These are phyloP conservation scores for Microctonus hyperodae DNA, from an alignment of 2,888 invertebrate species.

Conservation along the genomic window DNA sequence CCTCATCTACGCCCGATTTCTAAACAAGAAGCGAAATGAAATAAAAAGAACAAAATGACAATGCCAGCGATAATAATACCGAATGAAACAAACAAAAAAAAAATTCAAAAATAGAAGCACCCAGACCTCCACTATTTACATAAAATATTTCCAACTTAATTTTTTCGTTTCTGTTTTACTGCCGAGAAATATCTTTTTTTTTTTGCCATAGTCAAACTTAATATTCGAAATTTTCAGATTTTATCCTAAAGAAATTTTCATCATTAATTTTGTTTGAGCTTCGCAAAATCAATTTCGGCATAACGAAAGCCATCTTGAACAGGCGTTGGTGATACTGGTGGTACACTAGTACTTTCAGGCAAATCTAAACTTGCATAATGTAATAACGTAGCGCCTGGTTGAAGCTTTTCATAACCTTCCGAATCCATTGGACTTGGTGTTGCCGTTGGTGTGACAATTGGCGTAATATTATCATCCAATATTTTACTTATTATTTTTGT, in stretches of 20 bases:
- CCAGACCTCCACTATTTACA: constrained; percentile 28
- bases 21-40: background rate
- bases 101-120: constrained; percentile 7
- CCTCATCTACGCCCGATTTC: constrained; percentile 1
- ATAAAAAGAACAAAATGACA: background rate
- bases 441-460: constrained; percentile 51
- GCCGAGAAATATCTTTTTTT: background rate
- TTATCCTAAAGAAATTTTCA: background rate
- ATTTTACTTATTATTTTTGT: constrained; percentile 38
- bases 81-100: background rate
- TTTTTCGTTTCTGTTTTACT: background rate
- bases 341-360: constrained; percentile 59
- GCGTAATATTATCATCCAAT: constrained; percentile 48
- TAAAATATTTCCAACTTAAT: constrained; percentile 11
- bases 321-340: constrained; percentile 60
- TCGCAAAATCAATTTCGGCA: constrained; percentile 82
- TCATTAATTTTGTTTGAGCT: constrained; percentile 62
- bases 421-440: constrained; percentile 64
- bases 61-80: constrained; percentile 2
- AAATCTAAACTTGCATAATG: constrained; percentile 75
- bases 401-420: constrained; percentile 61
- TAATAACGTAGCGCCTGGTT: constrained; percentile 60
- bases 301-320: constrained; percentile 68
- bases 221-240: background rate
- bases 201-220: background rate